Evolutionary conservation across 2,888 invertebrate species (phyloP).

Genomic region (Ophion costatus): DNA sequence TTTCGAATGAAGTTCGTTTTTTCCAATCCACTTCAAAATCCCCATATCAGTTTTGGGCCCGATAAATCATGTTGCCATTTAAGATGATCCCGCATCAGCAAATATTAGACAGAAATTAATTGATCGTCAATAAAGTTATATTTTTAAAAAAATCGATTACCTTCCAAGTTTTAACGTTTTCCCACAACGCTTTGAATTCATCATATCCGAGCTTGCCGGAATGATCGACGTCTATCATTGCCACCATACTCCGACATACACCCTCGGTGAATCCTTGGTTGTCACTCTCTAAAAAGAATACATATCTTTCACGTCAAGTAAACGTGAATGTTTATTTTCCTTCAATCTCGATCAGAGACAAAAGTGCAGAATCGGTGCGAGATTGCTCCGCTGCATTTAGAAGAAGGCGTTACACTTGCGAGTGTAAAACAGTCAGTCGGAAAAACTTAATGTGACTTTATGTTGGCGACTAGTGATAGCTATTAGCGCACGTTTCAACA

Average conservation of each 20-base stretch:
- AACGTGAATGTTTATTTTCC: neutral
- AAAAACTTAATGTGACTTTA: slow-evolving; percentile 4
- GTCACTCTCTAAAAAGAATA: slow-evolving; percentile 86
- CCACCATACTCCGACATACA: slow-evolving; percentile 96
- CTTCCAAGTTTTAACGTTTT: slow-evolving; percentile 94
- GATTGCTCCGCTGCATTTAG: slow-evolving; percentile 2
- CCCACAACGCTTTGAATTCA: slow-evolving; percentile 94
- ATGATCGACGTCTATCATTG: slow-evolving; percentile 95
- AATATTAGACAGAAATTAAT: no score
- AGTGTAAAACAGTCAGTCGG: neutral
- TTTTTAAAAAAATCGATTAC: slow-evolving; percentile 83
- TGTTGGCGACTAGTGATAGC: slow-evolving; percentile 55
- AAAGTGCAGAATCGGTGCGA: neutral
- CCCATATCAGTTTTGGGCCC: no score
- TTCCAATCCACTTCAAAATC: no score
- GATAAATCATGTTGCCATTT: no score
- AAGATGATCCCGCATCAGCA: no score
- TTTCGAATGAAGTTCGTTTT: no score
- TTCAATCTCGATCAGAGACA: neutral
- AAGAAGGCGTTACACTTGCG: slow-evolving; percentile 6
- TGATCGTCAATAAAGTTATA: no score
- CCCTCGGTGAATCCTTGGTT: slow-evolving; percentile 94
- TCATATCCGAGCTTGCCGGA: slow-evolving; percentile 96
- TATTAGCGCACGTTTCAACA: slow-evolving; percentile 15
- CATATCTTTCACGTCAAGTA: neutral